Evolutionary conservation across 2,113 vertebrate species (phyloP).

Genomic region (Seriola dumerili): DNA sequence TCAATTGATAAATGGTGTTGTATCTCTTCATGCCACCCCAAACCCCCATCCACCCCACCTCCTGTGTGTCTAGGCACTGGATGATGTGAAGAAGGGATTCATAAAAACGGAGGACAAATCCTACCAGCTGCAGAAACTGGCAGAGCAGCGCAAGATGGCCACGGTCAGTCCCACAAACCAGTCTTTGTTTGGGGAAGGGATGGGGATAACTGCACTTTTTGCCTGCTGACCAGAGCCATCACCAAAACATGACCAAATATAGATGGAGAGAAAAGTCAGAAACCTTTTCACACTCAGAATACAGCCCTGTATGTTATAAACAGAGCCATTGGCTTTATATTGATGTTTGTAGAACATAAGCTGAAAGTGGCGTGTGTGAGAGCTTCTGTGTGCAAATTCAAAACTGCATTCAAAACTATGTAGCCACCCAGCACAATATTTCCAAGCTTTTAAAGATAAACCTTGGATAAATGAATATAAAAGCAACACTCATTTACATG

Average conservation of each 20-base stretch:
- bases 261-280: slow-evolving; percentile 29
- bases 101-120: slow-evolving; percentile 98
- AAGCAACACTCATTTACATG: neutral
- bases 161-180: slow-evolving; percentile 88
- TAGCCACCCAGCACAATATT: neutral
- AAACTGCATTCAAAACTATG: neutral
- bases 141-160: slow-evolving; percentile 97
- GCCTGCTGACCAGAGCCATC: slow-evolving; percentile 59
- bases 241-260: slow-evolving; percentile 57
- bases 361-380: neutral
- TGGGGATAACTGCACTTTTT: slow-evolving; percentile 46
- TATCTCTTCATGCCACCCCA: slow-evolving; percentile 16
- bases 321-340: neutral
- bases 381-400: neutral
- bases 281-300: slow-evolving; percentile 33
- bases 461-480: neutral
- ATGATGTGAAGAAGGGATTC: slow-evolving; percentile 97
- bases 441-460: slow-evolving; percentile 6
- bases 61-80: slow-evolving; percentile 88
- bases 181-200: slow-evolving; percentile 71
- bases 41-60: neutral
- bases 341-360: slow-evolving; percentile 29
- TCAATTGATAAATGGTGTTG: slow-evolving; percentile 44
- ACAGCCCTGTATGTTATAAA: neutral
- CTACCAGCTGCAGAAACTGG: slow-evolving; percentile 97